Percentiles rank a stretch among this genome's conserved stretches.
These are phyloP conservation scores for Drosophila koepferae DNA, from an alignment of 2,888 invertebrate genomes.

Conservation along the genomic window DNA sequence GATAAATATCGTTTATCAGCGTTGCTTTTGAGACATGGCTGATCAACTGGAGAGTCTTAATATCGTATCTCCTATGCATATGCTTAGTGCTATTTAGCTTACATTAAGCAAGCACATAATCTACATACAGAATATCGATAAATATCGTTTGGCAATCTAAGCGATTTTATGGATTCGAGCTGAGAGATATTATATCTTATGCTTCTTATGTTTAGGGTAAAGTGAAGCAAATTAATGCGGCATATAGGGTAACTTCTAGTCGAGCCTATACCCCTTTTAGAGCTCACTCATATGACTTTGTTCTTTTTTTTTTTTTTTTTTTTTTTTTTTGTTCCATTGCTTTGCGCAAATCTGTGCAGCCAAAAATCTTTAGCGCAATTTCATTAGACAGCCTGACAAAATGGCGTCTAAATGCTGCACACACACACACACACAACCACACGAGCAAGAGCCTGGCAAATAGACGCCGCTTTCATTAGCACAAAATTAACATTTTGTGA, in stretches of 20 bases:
- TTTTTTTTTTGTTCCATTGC: not conserved
- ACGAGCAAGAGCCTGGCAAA: constrained; percentile 21
- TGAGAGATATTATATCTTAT: no score
- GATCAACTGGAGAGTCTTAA: not conserved
- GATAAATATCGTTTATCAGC: not conserved
- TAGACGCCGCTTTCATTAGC: constrained; percentile 65
- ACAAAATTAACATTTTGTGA: constrained; percentile 74
- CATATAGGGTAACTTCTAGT: not conserved
- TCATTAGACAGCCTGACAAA: constrained; percentile 57
- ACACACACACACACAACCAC: constrained; percentile 13
- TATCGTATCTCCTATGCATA: no score
- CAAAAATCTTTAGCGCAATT: constrained; percentile 48
- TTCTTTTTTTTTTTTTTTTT: not conserved
- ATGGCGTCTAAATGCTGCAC: constrained; percentile 57
- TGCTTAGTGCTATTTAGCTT: not conserved
- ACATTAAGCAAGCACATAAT: not conserved
- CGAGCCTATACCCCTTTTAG: not conserved
- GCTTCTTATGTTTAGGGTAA: not conserved
- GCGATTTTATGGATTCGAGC: no score
- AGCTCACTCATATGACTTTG: not conserved
- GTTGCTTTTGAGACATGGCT: not conserved
- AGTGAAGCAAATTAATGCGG: not conserved
- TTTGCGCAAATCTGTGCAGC: constrained; percentile 33
- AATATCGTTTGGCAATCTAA: not conserved
- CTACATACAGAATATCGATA: not conserved